These are phyloP conservation scores for Oryzias woworae DNA, from an alignment of 2,113 vertebrate species.

Conservation along the genomic window DNA sequence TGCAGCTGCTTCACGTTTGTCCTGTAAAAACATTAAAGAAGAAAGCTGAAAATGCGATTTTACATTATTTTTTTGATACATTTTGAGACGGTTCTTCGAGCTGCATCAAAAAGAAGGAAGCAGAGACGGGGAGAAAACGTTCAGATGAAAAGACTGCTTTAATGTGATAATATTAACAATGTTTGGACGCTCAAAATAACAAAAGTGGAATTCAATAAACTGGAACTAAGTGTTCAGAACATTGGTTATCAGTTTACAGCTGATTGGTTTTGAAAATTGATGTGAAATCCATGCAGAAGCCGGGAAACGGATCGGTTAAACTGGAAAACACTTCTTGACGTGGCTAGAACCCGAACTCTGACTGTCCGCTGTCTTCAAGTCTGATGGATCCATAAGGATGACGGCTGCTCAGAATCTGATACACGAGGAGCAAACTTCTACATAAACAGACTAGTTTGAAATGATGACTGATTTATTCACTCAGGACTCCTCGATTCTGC, in stretches of 20 bases:
- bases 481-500: no score
- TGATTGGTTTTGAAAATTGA: not conserved
- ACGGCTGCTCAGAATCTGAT: no score
- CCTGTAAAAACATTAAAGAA: not conserved
- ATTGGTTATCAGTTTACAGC: constrained; percentile 2
- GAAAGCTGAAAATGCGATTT: not conserved
- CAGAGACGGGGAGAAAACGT: constrained; percentile 2
- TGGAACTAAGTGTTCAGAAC: not conserved
- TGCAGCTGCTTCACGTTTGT: constrained; percentile 24
- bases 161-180: constrained; percentile 18
- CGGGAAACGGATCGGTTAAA: not conserved
- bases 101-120: no score
- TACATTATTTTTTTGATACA: not conserved
- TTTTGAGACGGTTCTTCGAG: not conserved
- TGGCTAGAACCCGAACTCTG: not conserved
- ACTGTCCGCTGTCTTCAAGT: not conserved
- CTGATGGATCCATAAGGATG: no score
- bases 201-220: constrained; percentile 10
- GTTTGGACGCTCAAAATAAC: constrained; percentile 12
- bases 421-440: no score
- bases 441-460: no score
- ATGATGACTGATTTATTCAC: no score
- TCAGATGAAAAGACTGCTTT: constrained; percentile 30
- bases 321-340: no score
- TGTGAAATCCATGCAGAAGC: not conserved